Evolutionary conservation across 2,888 invertebrate species (phyloP).

Genomic region (Thalpophila matura): DNA sequence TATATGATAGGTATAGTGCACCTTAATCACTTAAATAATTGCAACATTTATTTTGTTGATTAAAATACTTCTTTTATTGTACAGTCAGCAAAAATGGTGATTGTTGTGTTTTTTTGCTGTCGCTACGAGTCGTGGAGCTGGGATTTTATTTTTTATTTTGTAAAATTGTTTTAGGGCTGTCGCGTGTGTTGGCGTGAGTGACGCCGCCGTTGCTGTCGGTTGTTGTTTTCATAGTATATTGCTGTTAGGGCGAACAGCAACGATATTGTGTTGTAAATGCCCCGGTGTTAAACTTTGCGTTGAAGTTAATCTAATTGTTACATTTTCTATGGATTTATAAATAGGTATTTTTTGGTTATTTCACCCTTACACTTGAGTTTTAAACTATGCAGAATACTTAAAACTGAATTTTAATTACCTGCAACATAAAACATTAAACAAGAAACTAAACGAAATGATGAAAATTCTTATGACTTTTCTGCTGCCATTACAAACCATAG

Average conservation of each 20-base stretch:
- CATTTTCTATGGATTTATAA: background rate
- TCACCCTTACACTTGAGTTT: background rate
- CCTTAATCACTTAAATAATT: slow-evolving; percentile 89
- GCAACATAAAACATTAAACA: slow-evolving; percentile 17
- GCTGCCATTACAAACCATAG: slow-evolving; percentile 74
- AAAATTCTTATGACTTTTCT: slow-evolving; percentile 63
- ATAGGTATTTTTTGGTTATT: background rate
- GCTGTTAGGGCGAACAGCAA: slow-evolving; percentile 13
- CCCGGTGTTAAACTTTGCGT: slow-evolving; percentile 5
- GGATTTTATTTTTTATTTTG: slow-evolving; percentile 31
- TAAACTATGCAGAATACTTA: slow-evolving; percentile 1
- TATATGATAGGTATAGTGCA: slow-evolving; percentile 88
- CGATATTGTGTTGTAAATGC: background rate
- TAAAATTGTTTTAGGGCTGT: slow-evolving; percentile 27
- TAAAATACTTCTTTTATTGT: slow-evolving; percentile 83
- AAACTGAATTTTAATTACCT: no score
- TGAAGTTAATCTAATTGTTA: slow-evolving; percentile 21
- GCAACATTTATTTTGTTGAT: slow-evolving; percentile 89
- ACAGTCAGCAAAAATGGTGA: slow-evolving; percentile 68
- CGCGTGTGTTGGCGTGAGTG: slow-evolving; percentile 30
- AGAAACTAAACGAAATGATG: slow-evolving; percentile 36
- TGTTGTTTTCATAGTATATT: slow-evolving; percentile 27
- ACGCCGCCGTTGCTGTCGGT: slow-evolving; percentile 33
- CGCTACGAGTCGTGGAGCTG: slow-evolving; percentile 29
- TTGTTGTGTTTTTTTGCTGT: slow-evolving; percentile 26